Evolutionary conservation across 2,113 vertebrate species (phyloP).

Genomic region (Tenrec ecaudatus): DNA sequence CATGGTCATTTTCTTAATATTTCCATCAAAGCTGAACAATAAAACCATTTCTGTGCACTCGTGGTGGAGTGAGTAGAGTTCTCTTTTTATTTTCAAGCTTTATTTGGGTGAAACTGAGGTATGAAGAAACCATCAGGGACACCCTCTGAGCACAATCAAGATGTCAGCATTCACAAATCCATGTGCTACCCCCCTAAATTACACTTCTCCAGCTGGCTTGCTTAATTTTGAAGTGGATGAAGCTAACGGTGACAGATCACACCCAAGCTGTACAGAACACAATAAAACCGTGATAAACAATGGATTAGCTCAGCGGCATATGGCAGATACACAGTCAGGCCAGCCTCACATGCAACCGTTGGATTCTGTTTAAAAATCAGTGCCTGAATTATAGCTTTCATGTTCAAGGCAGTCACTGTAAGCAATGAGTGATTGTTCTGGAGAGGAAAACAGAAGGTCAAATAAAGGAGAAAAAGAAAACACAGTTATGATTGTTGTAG

Average conservation of each 20-base stretch:
- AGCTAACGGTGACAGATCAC: constrained; percentile 77
- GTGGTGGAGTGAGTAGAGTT: not conserved
- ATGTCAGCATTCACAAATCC: constrained; percentile 71
- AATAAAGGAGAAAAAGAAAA: constrained; percentile 49
- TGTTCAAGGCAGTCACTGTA: constrained; percentile 13
- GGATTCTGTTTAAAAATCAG: constrained; percentile 65
- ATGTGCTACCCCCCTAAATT: constrained; percentile 67
- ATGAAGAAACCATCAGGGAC: constrained; percentile 51
- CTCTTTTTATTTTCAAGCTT: constrained; percentile 52
- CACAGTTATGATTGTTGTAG: not conserved
- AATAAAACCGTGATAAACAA: constrained; percentile 75
- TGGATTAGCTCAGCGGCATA: constrained; percentile 72
- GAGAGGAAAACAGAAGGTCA: constrained; percentile 1
- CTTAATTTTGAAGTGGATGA: constrained; percentile 70
- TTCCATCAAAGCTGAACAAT: constrained; percentile 27
- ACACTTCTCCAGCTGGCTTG: constrained; percentile 73
- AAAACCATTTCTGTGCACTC: constrained; percentile 15
- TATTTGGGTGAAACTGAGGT: constrained; percentile 57
- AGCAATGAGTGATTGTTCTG: constrained; percentile 2
- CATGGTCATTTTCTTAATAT: constrained; percentile 49
- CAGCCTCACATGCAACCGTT: constrained; percentile 54
- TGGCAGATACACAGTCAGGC: constrained; percentile 56
- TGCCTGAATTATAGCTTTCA: constrained; percentile 37
- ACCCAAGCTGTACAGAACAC: constrained; percentile 69
- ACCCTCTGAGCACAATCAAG: constrained; percentile 61